These are phyloP conservation scores for Fregata magnificens DNA, from an alignment of 2,113 vertebrate genomes.

Conservation along the genomic window DNA sequence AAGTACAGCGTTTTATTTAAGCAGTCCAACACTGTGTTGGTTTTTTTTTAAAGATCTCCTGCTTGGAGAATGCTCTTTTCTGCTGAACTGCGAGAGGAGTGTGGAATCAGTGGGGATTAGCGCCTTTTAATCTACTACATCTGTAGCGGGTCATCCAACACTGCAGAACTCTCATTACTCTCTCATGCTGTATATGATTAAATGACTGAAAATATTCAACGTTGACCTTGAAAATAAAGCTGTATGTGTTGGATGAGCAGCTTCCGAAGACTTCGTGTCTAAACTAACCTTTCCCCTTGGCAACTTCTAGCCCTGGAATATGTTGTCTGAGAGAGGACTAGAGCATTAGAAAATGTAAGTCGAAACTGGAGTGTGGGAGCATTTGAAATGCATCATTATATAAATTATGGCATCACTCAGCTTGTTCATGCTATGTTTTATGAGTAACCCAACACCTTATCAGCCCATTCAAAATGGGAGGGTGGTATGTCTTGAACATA, in stretches of 20 bases:
- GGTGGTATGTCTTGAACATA: not conserved
- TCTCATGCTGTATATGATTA: slow-evolving; percentile 64
- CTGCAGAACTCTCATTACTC: slow-evolving; percentile 51
- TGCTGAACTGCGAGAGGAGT: slow-evolving; percentile 50
- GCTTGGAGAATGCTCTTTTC: slow-evolving; percentile 52
- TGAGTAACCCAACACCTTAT: not conserved
- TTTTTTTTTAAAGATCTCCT: slow-evolving; percentile 26
- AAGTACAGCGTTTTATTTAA: not conserved
- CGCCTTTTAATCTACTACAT: slow-evolving; percentile 81
- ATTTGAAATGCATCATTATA: slow-evolving; percentile 5
- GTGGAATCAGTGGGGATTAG: slow-evolving; percentile 74
- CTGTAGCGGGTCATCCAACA: slow-evolving; percentile 66
- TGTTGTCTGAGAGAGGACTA: not conserved
- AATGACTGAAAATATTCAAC: slow-evolving; percentile 52
- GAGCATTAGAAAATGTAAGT: not conserved
- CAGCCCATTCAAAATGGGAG: not conserved
- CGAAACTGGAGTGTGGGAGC: not conserved
- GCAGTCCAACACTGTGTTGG: not conserved
- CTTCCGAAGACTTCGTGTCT: slow-evolving; percentile 48
- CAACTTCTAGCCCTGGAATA: not conserved
- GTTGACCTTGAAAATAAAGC: slow-evolving; percentile 68
- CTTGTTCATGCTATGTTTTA: not conserved
- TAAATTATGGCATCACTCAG: not conserved
- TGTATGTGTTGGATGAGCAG: slow-evolving; percentile 51
- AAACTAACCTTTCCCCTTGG: slow-evolving; percentile 25